Evolutionary conservation across 2,888 invertebrate genomes (phyloP).

Genomic region (Chrysotoxum bicinctum): DNA sequence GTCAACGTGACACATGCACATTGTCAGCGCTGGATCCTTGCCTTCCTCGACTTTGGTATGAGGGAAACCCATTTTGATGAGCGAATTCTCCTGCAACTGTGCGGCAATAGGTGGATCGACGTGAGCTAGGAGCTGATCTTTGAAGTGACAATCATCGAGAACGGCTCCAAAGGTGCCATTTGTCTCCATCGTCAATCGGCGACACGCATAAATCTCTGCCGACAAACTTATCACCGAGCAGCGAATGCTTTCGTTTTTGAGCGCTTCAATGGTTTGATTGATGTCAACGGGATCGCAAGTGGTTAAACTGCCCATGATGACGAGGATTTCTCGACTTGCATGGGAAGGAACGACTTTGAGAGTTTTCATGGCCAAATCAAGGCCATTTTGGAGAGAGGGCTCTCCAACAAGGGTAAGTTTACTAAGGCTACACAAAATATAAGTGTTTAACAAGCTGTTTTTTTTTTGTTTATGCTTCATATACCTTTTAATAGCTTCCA

Average conservation of each 20-base stretch:
- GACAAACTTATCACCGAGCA: conserved; percentile 97
- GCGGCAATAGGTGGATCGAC: conserved; percentile 89
- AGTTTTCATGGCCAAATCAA: conserved; percentile 93
- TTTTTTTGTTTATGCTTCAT: neutral
- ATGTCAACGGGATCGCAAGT: conserved; percentile 99
- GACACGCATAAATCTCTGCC: conserved; percentile 96
- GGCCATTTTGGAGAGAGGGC: conserved; percentile 97
- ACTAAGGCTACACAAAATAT: conserved; percentile 82
- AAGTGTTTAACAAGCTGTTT: neutral
- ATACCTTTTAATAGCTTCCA: conserved; percentile 86
- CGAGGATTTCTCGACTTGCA: conserved; percentile 95
- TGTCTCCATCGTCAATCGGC: conserved; percentile 92
- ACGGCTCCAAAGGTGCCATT: conserved; percentile 93
- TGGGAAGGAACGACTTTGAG: conserved; percentile 95
- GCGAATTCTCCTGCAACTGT: conserved; percentile 87
- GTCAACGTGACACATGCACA: conserved; percentile 97
- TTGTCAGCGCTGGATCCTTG: conserved; percentile 88
- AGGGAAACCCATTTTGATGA: conserved; percentile 98
- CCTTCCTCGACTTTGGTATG: conserved; percentile 86
- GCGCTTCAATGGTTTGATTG: conserved; percentile 87
- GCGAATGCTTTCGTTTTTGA: conserved; percentile 91
- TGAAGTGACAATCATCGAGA: conserved; percentile 91
- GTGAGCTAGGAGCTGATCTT: conserved; percentile 86
- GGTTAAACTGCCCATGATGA: conserved; percentile 96
- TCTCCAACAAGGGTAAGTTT: conserved; percentile 91